Evolutionary conservation across 2,888 invertebrate genomes (phyloP), one percentile per base, ranked within the genome.

Genomic region (Athalia rosae): DNA sequence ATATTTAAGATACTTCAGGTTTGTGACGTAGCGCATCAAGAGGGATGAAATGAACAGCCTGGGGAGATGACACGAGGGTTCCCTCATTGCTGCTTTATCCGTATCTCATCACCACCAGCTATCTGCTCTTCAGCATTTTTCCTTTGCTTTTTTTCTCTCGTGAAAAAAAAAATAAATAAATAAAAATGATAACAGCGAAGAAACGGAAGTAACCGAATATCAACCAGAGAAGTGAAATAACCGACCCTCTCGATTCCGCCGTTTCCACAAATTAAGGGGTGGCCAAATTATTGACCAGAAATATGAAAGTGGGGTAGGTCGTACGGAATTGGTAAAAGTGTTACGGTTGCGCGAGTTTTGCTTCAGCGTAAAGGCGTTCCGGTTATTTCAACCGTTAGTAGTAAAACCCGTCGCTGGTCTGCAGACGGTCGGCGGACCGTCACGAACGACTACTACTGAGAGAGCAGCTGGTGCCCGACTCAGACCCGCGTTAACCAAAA

Each of bases 1-100:
- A 71, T 71, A 71, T 71, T 71, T 58, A 71, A 45, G 71, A 71
- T 58, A 71, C 71, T 71, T 58, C 71, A 71, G 58, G 13, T 58
- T 43, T 11, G 13, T 71, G 45, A 45, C 58, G 71, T 13, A 13
- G 67, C n/a, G 41, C 9, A 56, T 58, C 56, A 4, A 58, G 45
- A 7, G n/a, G 9, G 15, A 15, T 11, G 53, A 41, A 67, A 50
- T 50, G 67, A 67, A 71, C 71, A 58, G 58, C 15, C 47, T 28
- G 69, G 41, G 48, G 13, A 66, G 48, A 8, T 7, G 61, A 3
- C 9, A 6, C 28, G 28, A 61, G 9, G 11, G 66, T 9, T 48
- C 15, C 8, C 13, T 15, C 15, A 15, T 50, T 13, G 13, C n/a
- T 50, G 11, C 50, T 67, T n/a, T 41, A 41, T 50, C 28, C 28